These are phyloP conservation scores for Dendroctonus ponderosae DNA, from an alignment of 1,140 invertebrate species.

Conservation along the genomic window DNA sequence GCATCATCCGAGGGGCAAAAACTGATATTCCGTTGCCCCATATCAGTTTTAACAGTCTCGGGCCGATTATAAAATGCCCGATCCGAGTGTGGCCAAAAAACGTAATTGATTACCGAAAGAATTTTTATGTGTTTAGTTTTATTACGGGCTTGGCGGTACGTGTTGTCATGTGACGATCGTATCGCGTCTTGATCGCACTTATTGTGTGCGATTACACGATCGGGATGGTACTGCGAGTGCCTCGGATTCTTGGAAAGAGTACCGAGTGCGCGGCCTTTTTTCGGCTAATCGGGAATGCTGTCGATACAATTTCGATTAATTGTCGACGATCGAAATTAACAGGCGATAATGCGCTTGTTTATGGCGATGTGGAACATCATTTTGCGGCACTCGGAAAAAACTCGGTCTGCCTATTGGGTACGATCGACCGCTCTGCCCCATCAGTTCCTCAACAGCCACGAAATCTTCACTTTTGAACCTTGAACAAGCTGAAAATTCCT, in stretches of 20 bases:
- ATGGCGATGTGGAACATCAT: no score
- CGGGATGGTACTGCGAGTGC: conserved; percentile 23
- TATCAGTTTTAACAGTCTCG: conserved; percentile 22
- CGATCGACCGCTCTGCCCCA: no score
- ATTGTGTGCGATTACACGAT: conserved; percentile 29
- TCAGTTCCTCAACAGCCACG: no score
- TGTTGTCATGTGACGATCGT: conserved; percentile 24
- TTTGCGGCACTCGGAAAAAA: no score
- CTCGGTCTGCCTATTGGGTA: no score
- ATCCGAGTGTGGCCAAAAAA: conserved; percentile 14
- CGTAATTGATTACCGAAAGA: conserved; percentile 31
- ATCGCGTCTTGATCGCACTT: conserved; percentile 26
- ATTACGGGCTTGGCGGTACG: conserved; percentile 29
- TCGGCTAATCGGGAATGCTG: not conserved
- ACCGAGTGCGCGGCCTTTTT: conserved; percentile 5
- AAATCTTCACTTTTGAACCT: no score
- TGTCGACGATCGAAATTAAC: no score
- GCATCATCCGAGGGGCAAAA: conserved; percentile 7
- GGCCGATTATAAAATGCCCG: conserved; percentile 18
- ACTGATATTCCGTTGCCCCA: conserved; percentile 13
- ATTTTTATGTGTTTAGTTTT: conserved; percentile 34
- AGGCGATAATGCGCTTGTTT: no score
- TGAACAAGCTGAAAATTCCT: no score
- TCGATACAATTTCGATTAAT: conserved; percentile 2
- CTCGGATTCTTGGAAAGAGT: conserved; percentile 23